Percentiles rank a stretch among this genome's conserved stretches.
phyloP scores from a whole-genome alignment of 2,797 vertebrate genomes.

The Lithobates sylvaticus region DNA sequence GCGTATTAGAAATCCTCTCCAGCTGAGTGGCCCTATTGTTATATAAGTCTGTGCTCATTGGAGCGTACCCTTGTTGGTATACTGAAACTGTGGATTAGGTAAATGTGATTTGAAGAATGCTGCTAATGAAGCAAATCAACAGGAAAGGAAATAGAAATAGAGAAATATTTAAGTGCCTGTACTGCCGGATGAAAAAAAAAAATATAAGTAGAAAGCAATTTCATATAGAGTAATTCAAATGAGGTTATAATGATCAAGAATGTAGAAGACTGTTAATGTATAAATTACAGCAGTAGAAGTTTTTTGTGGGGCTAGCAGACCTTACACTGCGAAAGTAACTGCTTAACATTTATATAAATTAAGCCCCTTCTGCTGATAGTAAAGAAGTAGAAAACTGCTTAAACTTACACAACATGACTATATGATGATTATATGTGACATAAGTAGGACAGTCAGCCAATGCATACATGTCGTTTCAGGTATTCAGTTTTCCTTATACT shows the following conservation, averaged over 20 bases:
- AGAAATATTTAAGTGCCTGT: constrained; percentile 37
- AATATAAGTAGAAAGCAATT: constrained; percentile 33
- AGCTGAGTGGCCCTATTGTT: constrained; percentile 78
- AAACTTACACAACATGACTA: constrained; percentile 23
- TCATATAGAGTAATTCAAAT: constrained; percentile 32
- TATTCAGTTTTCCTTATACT: constrained; percentile 15
- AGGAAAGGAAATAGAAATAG: constrained; percentile 64
- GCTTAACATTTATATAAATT: constrained; percentile 22
- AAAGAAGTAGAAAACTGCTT: constrained; percentile 34
- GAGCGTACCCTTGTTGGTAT: constrained; percentile 75
- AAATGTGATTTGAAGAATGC: constrained; percentile 77
- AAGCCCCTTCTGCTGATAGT: constrained; percentile 5
- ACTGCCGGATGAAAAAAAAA: constrained; percentile 28
- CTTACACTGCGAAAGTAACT: not conserved
- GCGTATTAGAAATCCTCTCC: constrained; percentile 74
- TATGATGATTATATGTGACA: constrained; percentile 51
- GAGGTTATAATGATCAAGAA: constrained; percentile 37
- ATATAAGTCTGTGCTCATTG: constrained; percentile 72
- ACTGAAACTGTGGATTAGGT: constrained; percentile 74
- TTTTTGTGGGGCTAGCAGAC: not conserved
- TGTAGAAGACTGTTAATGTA: constrained; percentile 8
- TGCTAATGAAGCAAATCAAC: constrained; percentile 74
- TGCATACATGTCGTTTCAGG: constrained; percentile 42
- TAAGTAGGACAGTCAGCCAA: constrained; percentile 54
- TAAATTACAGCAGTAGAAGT: not conserved